phyloP scores from a whole-genome alignment of 2,113 vertebrate species.

The Rissa tridactyla region DNA sequence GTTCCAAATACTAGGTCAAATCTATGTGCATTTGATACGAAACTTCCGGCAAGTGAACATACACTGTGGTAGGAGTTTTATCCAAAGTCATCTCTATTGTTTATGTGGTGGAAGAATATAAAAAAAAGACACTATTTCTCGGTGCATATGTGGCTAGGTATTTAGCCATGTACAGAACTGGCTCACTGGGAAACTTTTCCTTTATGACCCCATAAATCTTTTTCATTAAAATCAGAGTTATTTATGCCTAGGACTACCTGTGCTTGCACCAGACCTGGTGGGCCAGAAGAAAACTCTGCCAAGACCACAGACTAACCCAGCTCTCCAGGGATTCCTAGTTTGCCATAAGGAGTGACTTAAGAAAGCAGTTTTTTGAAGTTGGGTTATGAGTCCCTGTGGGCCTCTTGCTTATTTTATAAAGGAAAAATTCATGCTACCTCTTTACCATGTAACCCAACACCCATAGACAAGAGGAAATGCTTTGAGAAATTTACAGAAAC shows the following conservation, averaged over 20 bases:
- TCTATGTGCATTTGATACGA: neutral
- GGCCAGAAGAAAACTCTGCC: conserved; percentile 47
- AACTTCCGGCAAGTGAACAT: neutral
- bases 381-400: conserved; percentile 24
- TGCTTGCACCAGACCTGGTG: conserved; percentile 51
- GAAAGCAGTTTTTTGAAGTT: conserved; percentile 57
- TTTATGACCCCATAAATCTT: conserved; percentile 62
- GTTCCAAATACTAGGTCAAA: neutral
- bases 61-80: neutral
- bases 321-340: conserved; percentile 27
- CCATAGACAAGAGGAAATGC: neutral
- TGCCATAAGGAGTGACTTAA: conserved; percentile 57
- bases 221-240: conserved; percentile 58
- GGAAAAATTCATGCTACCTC: conserved; percentile 38
- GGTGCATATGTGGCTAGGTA: neutral
- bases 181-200: conserved; percentile 11
- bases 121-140: neutral
- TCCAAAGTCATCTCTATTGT: neutral
- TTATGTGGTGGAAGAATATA: neutral
- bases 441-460: neutral
- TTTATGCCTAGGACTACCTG: conserved; percentile 64
- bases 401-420: conserved; percentile 47
- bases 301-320: conserved; percentile 59
- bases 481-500: neutral
- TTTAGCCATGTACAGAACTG: neutral